These are phyloP conservation scores for Glyptemys insculpta DNA, from an alignment of 2,797 vertebrate species.

Conservation along the genomic window DNA sequence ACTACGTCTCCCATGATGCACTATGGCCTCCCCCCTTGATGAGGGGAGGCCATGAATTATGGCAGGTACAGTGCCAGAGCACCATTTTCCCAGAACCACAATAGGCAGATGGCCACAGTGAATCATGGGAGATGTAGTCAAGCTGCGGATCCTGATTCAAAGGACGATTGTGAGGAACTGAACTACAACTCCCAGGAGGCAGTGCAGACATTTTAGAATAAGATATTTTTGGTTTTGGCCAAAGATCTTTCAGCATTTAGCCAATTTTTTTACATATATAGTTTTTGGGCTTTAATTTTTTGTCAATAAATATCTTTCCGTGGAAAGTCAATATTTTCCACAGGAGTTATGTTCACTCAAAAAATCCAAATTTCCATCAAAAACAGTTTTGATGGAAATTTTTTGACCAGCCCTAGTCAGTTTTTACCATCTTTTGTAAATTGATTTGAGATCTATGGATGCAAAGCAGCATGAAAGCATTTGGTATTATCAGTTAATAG, in stretches of 20 bases:
- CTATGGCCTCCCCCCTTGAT: too few species aligned
- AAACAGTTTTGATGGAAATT: background rate
- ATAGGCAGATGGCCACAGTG: background rate
- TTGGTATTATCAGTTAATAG: conserved; percentile 70
- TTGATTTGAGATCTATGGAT: conserved; percentile 25
- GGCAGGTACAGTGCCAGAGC: background rate
- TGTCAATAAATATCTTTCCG: background rate
- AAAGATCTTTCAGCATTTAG: background rate
- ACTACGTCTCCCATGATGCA: too few species aligned
- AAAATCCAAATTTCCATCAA: conserved; percentile 22
- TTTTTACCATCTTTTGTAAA: conserved; percentile 39
- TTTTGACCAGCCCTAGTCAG: background rate
- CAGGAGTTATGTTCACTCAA: background rate
- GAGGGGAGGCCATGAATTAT: too few species aligned
- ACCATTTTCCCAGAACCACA: background rate
- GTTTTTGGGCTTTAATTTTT: background rate
- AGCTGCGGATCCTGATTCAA: background rate
- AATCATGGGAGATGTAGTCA: too few species aligned
- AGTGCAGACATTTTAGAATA: background rate
- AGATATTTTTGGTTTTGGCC: background rate
- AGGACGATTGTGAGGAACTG: background rate
- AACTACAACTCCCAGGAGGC: background rate
- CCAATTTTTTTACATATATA: background rate
- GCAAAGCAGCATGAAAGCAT: conserved; percentile 58
- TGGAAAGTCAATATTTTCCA: conserved; percentile 10